Evolutionary conservation across 2,888 invertebrate species (phyloP).

Genomic region (Nebria brevicollis): DNA sequence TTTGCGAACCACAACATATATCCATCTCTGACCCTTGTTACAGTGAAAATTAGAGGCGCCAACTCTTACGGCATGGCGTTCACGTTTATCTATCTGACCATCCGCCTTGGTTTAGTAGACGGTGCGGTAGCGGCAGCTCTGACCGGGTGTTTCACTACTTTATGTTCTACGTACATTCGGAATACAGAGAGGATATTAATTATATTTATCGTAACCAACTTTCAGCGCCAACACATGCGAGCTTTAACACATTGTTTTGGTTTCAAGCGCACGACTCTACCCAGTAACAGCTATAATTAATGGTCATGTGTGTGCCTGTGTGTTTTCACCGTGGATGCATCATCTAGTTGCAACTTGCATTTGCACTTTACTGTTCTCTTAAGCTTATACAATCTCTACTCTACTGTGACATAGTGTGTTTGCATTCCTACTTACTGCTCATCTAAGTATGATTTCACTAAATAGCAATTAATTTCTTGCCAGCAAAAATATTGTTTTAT

Average conservation of each 20-base stretch:
- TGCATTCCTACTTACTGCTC: neutral
- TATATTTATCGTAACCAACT: constrained; percentile 28
- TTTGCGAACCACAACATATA: neutral
- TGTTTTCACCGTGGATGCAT: neutral
- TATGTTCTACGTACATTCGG: constrained; percentile 6
- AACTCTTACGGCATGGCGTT: neutral
- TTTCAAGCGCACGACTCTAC: neutral
- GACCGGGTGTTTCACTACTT: neutral
- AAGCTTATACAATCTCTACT: neutral
- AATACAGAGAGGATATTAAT: constrained; percentile 18
- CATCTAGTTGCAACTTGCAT: constrained; percentile 1
- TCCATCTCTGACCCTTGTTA: neutral
- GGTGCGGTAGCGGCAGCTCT: neutral
- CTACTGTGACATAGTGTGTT: neutral
- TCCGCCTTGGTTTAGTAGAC: neutral
- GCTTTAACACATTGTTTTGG: constrained; percentile 26
- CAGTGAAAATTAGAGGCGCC: neutral
- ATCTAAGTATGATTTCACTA: neutral
- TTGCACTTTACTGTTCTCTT: neutral
- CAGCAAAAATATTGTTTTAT: too few species aligned
- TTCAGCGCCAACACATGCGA: constrained; percentile 24
- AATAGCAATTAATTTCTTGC: neutral
- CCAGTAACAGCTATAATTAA: constrained; percentile 19
- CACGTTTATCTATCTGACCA: neutral
- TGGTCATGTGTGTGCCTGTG: constrained; percentile 11